Base-by-base conservation (phyloP, 2,888 invertebrate genomes). In the Griposia aprilina region DNA sequence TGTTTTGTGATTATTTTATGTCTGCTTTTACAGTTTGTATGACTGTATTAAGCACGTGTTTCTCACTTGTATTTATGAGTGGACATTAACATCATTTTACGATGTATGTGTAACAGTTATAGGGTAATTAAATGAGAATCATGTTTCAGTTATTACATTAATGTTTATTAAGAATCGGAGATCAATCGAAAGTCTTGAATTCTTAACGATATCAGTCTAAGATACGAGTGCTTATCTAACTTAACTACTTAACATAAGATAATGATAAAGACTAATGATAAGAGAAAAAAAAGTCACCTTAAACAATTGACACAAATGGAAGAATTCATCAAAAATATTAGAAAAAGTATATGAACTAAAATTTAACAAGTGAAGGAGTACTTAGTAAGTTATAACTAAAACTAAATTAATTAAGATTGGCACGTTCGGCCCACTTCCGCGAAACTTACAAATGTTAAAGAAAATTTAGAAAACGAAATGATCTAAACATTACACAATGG, bases 171-270 rank as follows among this genome's bases (percentile, higher is more conserved):
- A 95, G 92, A 94, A 93, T 94, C 93, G 92, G 96, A 97, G 97
- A 97, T 97, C 97, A 96, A 96, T 94, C 92, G 96, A 97, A 97
- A 97, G 97, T 97, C 96, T 95, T 96, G 92, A 92, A 93, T 94
- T 91, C 95, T 95, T 96, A 95, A 93, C 83, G 87, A 89, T 92
- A 94, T 95, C 95, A 96, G 95, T 95, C 94, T 94, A 94, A 90
- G 90, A 88, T 85, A 90, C 73, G 86, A 82, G 80, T 86, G 84
- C 87, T 84, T 83, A 76, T 41, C 81, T 88, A 90, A 88, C 80
- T 80, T 81, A 86, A 68, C 57, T 86, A 85, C 74, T 69, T 71
- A 79, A 76, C 30, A 15, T 62, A 74, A 52, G 45, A 41, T 72
- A 30, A 86, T 30, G 2, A 85, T 76, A 67, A 78, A 82, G 65